A percentile compares a stretch with the other conserved stretches of the same genome.
Evolutionary conservation across 2,888 invertebrate genomes (phyloP).

Genomic region (Ceraclea dissimilis): DNA sequence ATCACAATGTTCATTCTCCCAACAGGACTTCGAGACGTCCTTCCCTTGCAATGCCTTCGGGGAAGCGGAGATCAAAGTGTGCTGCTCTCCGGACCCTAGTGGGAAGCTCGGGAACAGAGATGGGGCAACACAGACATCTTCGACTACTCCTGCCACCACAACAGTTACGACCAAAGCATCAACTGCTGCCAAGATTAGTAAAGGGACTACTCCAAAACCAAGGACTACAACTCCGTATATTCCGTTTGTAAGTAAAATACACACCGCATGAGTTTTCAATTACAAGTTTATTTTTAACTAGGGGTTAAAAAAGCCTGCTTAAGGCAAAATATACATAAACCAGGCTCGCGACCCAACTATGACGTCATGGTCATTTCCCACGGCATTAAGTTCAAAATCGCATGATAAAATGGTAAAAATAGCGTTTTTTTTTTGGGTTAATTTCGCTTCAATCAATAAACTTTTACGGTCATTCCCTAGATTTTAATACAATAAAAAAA

Average conservation of each 20-base stretch:
- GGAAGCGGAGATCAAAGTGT: background rate
- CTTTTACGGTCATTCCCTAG: no score
- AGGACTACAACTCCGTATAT: background rate
- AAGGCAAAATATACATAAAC: no score
- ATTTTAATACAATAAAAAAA: no score
- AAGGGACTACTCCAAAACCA: background rate
- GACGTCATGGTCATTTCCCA: no score
- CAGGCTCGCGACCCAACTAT: no score
- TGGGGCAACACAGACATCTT: background rate
- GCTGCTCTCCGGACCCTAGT: constrained; percentile 4
- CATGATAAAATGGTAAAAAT: no score
- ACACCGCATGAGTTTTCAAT: no score
- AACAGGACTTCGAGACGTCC: constrained; percentile 7
- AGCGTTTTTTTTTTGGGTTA: no score
- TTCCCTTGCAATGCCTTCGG: constrained; percentile 14
- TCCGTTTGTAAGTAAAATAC: background rate
- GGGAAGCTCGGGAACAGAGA: background rate
- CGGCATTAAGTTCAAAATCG: no score
- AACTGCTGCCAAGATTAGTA: background rate
- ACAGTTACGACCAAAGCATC: background rate
- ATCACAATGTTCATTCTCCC: constrained; percentile 3
- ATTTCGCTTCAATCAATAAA: no score
- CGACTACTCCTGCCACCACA: background rate
- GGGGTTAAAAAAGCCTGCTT: no score
- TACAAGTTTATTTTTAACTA: no score